Evolutionary conservation across 2,888 invertebrate species (phyloP), one percentile per base, ranked within the genome.

Genomic region (Phyto melanocephala): DNA sequence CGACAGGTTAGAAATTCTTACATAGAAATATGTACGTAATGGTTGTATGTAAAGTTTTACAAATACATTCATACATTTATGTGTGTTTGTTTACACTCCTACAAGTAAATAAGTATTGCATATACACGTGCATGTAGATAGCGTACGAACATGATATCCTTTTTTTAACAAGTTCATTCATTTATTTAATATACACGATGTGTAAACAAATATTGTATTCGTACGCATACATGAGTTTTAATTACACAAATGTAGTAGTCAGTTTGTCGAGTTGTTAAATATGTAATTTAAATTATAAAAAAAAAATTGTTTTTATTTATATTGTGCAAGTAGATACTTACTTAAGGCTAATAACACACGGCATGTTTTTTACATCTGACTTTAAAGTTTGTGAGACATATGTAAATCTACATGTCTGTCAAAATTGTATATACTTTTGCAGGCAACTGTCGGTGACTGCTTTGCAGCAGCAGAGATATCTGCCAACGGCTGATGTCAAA

Each of bases 221-320:
- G 47, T 47, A 42, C 62, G 54, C 62, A 20, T 54, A 76, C 78
- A 79, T 60, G 28, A 47, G 67, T 75, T 79, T 82, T 82, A 82
- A 82, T 79, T 82, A 79, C 79, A 79, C 33, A 82, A 82, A 82
- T 82, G 79, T 58, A 52, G 28, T 6, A 28, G 62, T 56, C 62
- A 35, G 70, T 62, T 40, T 76, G 45, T 24, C 45, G 17, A 58
- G 50, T 70, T 63, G 45, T 54, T 62, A 77, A 62, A 77, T 62
- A 75, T 56, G 20, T 40, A 65, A 65, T 65, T 28, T 5, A 28
- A 28, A 28, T 5, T 6, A 28, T 54, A 62, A 60, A 60, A 71
- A 28, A 11, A 45, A 15, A 75, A 54, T 24, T 42, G 42, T 63
- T 68, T 37, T 68, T 37, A 68, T 68, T 24, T 68, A 24, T 15